Evolutionary conservation across 2,888 invertebrate species (phyloP).

Genomic region (Campoplex capitator): DNA sequence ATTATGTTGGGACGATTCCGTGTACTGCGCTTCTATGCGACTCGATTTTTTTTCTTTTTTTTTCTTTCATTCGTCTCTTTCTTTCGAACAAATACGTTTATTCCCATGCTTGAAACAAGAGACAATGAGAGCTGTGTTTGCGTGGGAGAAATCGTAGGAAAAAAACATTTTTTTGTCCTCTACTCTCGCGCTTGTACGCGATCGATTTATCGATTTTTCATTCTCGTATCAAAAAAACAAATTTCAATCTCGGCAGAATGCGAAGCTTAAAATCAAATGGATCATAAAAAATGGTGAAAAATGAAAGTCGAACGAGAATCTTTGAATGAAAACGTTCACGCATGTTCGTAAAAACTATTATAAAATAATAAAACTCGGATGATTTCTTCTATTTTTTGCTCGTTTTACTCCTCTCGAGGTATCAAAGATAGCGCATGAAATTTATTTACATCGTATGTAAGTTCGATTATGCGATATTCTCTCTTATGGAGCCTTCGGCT

Average conservation of each 20-base stretch:
- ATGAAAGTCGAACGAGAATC: too few species aligned
- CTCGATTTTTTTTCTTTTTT: slow-evolving; percentile 9
- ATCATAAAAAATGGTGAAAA: neutral
- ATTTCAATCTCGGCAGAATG: neutral
- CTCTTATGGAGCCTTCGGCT: slow-evolving; percentile 57
- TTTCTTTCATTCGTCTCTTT: slow-evolving; percentile 8
- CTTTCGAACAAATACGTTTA: slow-evolving; percentile 31
- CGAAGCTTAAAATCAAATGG: neutral
- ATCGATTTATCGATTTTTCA: slow-evolving; percentile 12
- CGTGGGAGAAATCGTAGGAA: slow-evolving; percentile 53
- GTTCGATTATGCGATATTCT: slow-evolving; percentile 58
- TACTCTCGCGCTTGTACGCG: neutral
- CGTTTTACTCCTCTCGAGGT: neutral
- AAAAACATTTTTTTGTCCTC: slow-evolving; percentile 2
- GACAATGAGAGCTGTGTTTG: slow-evolving; percentile 59
- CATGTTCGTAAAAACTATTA: neutral
- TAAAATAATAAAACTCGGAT: neutral
- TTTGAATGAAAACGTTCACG: neutral
- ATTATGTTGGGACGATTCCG: slow-evolving; percentile 12
- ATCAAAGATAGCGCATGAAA: slow-evolving; percentile 27
- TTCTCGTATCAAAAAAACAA: neutral
- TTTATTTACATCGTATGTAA: slow-evolving; percentile 36
- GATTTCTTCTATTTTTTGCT: neutral
- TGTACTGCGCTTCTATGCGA: slow-evolving; percentile 1
- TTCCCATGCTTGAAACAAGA: slow-evolving; percentile 58